Evolutionary conservation across 2,888 invertebrate genomes (phyloP).

Genomic region (Epinotia ramella): DNA sequence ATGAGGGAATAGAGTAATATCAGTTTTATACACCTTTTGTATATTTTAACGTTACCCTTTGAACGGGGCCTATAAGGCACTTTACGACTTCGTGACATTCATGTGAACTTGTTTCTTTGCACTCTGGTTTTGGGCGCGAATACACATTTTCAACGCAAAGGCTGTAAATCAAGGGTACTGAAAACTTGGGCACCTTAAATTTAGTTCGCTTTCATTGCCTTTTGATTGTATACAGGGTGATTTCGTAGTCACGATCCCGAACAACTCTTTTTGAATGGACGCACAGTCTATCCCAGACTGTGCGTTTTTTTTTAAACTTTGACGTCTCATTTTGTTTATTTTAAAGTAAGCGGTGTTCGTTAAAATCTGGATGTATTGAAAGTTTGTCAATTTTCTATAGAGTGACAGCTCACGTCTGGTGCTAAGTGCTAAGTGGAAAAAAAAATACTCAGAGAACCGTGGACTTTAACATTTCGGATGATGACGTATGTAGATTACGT

Average conservation of each 20-base stretch:
- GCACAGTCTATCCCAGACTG: too few relatives aligned
- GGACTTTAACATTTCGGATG: constrained; percentile 12
- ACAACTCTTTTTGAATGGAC: too few relatives aligned
- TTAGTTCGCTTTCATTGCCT: background rate
- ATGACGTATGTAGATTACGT: constrained; percentile 42
- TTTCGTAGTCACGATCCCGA: too few relatives aligned
- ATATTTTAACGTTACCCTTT: constrained; percentile 70
- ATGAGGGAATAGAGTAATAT: constrained; percentile 69
- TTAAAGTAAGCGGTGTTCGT: too few relatives aligned
- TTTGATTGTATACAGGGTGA: background rate
- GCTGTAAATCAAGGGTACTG: background rate
- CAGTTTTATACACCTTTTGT: constrained; percentile 79
- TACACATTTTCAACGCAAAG: background rate
- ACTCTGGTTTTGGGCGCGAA: constrained; percentile 33
- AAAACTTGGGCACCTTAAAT: background rate
- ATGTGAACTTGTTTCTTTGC: constrained; percentile 40
- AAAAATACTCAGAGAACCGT: background rate
- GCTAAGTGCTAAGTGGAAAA: background rate
- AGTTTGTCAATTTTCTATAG: too few relatives aligned
- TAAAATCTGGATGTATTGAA: too few relatives aligned
- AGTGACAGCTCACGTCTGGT: too few relatives aligned
- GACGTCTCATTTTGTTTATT: too few relatives aligned
- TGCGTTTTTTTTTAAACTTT: too few relatives aligned
- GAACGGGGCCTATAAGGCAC: constrained; percentile 27
- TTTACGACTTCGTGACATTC: constrained; percentile 43